Evolutionary conservation across 2,888 invertebrate species (phyloP).

Genomic region (Cheilosia grossa): DNA sequence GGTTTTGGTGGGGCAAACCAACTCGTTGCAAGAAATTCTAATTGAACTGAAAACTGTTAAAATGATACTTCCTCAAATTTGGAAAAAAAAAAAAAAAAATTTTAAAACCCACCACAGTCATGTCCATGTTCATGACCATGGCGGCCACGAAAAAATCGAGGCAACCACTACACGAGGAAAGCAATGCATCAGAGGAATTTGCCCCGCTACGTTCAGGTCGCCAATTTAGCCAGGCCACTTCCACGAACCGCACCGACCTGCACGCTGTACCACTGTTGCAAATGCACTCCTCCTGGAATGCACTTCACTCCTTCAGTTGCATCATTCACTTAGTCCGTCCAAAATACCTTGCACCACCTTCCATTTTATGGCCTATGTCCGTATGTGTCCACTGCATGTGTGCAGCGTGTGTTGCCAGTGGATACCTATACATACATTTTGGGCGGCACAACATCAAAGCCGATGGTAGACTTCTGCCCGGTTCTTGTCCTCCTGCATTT

Average conservation of each 20-base stretch:
- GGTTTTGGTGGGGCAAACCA: too few relatives aligned
- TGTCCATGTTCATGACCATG: slow-evolving; percentile 3
- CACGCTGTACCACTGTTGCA: not conserved
- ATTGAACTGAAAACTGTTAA: too few relatives aligned
- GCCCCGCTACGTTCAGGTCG: not conserved
- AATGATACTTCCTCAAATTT: not conserved
- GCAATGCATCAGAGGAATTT: slow-evolving; percentile 24
- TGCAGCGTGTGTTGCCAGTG: not conserved
- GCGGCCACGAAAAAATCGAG: slow-evolving; percentile 15
- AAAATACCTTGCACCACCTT: slow-evolving; percentile 52
- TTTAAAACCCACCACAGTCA: not conserved
- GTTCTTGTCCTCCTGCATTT: slow-evolving; percentile 71
- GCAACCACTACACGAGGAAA: not conserved
- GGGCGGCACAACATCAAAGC: slow-evolving; percentile 71
- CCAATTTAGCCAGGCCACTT: slow-evolving; percentile 17
- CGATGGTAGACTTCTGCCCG: slow-evolving; percentile 56
- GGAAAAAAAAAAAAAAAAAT: not conserved
- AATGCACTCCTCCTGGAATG: slow-evolving; percentile 5
- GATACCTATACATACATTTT: slow-evolving; percentile 24
- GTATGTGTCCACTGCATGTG: slow-evolving; percentile 1
- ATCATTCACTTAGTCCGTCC: slow-evolving; percentile 21
- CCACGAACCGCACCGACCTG: slow-evolving; percentile 27
- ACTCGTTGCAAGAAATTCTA: too few relatives aligned
- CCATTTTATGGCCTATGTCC: slow-evolving; percentile 21
- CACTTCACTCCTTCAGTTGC: slow-evolving; percentile 28